Evolutionary conservation across 2,797 vertebrate genomes (phyloP).

Genomic region (Rhodeus uyekii): DNA sequence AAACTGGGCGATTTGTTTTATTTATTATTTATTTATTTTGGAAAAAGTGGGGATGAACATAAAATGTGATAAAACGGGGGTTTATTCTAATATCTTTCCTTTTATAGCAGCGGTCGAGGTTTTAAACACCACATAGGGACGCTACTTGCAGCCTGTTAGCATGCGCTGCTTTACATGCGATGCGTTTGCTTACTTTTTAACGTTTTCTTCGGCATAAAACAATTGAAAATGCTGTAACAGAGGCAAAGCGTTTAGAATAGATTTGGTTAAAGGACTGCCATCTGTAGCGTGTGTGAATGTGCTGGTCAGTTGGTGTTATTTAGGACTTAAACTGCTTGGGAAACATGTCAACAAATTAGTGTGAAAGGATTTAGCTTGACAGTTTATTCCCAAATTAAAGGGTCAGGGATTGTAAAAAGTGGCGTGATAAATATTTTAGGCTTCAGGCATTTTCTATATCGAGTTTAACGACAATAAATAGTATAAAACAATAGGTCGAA

Average conservation of each 20-base stretch:
- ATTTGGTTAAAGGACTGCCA: neutral
- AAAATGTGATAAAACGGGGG: neutral
- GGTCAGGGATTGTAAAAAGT: neutral
- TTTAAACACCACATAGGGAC: neutral
- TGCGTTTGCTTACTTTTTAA: constrained; percentile 1
- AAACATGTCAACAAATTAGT: constrained; percentile 42
- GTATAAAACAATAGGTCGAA: neutral
- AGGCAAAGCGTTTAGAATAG: neutral
- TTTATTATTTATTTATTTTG: neutral
- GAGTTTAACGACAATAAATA: neutral
- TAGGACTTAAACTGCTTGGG: constrained; percentile 32
- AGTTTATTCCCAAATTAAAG: constrained; percentile 27
- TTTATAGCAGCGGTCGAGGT: neutral
- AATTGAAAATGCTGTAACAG: neutral
- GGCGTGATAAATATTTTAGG: neutral
- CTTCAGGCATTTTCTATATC: neutral
- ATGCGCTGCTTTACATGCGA: neutral
- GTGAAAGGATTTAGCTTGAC: constrained; percentile 42
- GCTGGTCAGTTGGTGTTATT: constrained; percentile 4
- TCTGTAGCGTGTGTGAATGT: neutral
- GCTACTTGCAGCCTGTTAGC: constrained; percentile 10
- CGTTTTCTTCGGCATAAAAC: neutral
- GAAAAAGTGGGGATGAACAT: neutral
- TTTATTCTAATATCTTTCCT: neutral
- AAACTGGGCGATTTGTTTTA: constrained; percentile 11